Conservation (phyloP, 2,797 vertebrate species). For the Lophotriccus pileatus region DNA sequence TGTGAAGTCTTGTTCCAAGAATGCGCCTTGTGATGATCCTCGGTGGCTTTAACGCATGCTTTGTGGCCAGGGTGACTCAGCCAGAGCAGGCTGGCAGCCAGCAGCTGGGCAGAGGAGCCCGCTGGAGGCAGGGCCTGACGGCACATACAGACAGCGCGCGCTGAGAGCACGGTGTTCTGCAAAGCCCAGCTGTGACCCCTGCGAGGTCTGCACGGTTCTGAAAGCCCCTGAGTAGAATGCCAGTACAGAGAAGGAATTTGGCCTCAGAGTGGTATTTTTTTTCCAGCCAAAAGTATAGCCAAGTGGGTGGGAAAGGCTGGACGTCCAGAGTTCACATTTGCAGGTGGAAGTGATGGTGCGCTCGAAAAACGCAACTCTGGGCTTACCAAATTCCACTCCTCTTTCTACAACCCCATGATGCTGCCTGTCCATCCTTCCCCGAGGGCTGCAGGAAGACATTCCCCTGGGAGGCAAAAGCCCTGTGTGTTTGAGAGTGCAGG, state of each 20-base stretch:
- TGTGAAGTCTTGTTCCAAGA: neutral
- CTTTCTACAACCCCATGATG: neutral
- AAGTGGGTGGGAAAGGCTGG: neutral
- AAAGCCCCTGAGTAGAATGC: neutral
- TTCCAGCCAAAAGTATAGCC: neutral
- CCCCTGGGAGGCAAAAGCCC: neutral
- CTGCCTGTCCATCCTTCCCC: neutral
- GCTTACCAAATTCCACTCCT: neutral
- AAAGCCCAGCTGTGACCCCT: neutral
- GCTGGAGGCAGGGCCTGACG: neutral
- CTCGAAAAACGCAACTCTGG: neutral
- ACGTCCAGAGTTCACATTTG: neutral
- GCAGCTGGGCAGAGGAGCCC: neutral
- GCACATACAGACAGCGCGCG: rapidly evolving
- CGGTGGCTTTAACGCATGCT: neutral
- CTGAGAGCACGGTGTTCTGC: neutral
- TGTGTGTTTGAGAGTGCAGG: neutral
- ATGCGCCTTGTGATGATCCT: neutral
- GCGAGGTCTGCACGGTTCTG: neutral
- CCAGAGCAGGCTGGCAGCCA: slow-evolving; percentile 1
- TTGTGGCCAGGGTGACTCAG: slow-evolving; percentile 33
- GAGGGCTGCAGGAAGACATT: neutral
- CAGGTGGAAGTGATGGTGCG: neutral
- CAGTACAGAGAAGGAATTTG: neutral
- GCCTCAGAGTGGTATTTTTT: neutral